A percentile compares a stretch with the other conserved stretches of the same genome.
Conservation (phyloP, 2,888 invertebrate species). For the Cremastinae sp. region DNA sequence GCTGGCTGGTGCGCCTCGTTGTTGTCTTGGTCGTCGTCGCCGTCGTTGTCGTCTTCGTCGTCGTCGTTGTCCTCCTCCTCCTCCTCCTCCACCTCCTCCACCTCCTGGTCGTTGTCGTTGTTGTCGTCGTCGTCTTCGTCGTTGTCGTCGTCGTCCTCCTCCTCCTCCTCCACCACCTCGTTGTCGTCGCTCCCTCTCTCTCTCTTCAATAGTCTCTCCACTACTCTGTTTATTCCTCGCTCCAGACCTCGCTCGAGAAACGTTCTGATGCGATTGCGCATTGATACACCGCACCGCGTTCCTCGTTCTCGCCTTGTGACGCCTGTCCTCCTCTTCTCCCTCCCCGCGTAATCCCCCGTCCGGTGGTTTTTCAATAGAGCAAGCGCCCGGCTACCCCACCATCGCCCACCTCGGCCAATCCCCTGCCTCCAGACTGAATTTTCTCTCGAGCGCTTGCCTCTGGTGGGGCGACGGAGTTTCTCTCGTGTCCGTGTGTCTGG, state of each 20-base stretch:
- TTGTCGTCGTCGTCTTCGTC: too few species aligned
- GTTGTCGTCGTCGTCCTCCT: too few species aligned
- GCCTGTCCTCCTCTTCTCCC: slow-evolving; percentile 64
- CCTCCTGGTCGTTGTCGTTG: too few species aligned
- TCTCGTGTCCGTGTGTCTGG: slow-evolving; percentile 55
- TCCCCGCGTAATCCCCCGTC: slow-evolving; percentile 42
- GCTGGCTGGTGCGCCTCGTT: slow-evolving; percentile 64
- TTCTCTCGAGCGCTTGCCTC: slow-evolving; percentile 35
- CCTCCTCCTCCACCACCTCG: too few species aligned
- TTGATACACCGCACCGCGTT: slow-evolving; percentile 73
- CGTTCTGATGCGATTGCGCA: slow-evolving; percentile 79
- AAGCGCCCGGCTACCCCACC: slow-evolving; percentile 36
- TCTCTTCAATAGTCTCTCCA: slow-evolving; percentile 62
- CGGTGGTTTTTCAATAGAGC: slow-evolving; percentile 47
- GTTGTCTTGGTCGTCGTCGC: too few species aligned
- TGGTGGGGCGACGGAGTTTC: slow-evolving; percentile 54
- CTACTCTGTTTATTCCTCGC: slow-evolving; percentile 76
- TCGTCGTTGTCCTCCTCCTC: too few species aligned
- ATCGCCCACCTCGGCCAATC: slow-evolving; percentile 64
- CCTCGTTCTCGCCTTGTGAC: slow-evolving; percentile 72
- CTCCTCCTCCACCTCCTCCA: too few species aligned
- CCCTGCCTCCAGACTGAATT: slow-evolving; percentile 65
- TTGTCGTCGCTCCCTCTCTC: slow-evolving; percentile 68
- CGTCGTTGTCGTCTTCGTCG: too few species aligned
- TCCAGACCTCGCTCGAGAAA: slow-evolving; percentile 74